Evolutionary conservation across 2,113 vertebrate genomes (phyloP).

Genomic region (Clarias magur): DNA sequence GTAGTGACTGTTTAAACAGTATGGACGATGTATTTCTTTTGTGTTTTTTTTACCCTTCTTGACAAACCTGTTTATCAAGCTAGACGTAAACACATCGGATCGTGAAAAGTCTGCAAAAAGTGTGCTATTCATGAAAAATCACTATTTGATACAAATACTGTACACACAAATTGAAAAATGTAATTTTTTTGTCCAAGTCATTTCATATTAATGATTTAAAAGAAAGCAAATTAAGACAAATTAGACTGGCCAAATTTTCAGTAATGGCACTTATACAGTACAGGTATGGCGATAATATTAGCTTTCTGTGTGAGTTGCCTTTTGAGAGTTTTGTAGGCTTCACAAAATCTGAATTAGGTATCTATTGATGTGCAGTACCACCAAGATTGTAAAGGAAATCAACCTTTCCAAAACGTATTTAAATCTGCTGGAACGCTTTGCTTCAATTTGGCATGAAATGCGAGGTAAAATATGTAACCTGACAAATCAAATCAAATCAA

Average conservation of each 20-base stretch:
- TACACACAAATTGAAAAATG: not conserved
- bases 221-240: not conserved
- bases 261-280: not conserved
- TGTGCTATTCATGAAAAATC: not conserved
- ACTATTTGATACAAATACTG: not conserved
- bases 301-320: not conserved
- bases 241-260: not conserved
- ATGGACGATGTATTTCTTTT: not conserved
- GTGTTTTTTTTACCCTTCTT: not conserved
- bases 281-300: not conserved
- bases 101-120: not conserved
- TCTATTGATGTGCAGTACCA: too few relatives aligned
- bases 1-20: not conserved
- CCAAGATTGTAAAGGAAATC: not conserved
- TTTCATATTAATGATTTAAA: not conserved
- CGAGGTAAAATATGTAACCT: too few relatives aligned
- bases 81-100: not conserved
- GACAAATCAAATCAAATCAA: too few relatives aligned
- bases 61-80: not conserved
- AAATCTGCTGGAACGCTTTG: not conserved
- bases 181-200: rapidly evolving
- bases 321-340: not conserved
- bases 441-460: not conserved
- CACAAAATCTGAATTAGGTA: not conserved
- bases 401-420: not conserved